Evolutionary conservation across 2,888 invertebrate genomes (phyloP), one percentile per base, ranked within the genome.

Genomic region (Cordilura impudica): DNA sequence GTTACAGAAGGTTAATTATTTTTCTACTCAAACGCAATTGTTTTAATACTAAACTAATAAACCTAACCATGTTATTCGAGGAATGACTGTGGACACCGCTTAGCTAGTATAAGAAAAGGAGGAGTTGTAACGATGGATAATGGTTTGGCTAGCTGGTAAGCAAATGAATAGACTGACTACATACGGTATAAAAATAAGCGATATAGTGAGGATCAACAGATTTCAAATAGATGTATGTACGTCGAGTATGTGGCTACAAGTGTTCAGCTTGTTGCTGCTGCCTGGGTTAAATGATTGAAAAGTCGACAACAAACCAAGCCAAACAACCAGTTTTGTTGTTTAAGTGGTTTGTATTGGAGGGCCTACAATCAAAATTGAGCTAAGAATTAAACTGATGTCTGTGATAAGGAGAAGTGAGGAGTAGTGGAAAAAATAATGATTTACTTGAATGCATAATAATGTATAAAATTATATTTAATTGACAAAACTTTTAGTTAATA

Each of bases 41-140:
- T 4, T 4, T 31, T 31, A 10, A 31, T 12, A 29, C 29, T 8
- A 2, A 29, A 31, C 8, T 10, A 3, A 2, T 1, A 2, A 31
- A 5, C 12, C n/a, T n/a, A n/a, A 39, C n/a, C n/a, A n/a, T 5
- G n/a, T 39, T 39, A 12, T 2, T n/a, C 35, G 1, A 39, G 7
- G 23, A 0, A 23, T 7, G 14, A 12, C 23, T 26, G 23, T 51
- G 14, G 10, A 29, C 29, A 49, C 8, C 10, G 19, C 19, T 10
- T 49, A 19, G 10, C n/a, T 16, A 31, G 16, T 26, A 21, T 16
- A 29, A 69, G 58, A 73, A 73, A 63, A 69, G 14, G 58, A 51
- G 45, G 69, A 73, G 45, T 53, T 65, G 63, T 73, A 73, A 78
- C 73, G 58, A 78, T 78, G 51, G 73, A 78, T 73, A 78, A 74